Evolutionary conservation across 2,888 invertebrate genomes (phyloP).

Genomic region (Ochropleura leucogaster): DNA sequence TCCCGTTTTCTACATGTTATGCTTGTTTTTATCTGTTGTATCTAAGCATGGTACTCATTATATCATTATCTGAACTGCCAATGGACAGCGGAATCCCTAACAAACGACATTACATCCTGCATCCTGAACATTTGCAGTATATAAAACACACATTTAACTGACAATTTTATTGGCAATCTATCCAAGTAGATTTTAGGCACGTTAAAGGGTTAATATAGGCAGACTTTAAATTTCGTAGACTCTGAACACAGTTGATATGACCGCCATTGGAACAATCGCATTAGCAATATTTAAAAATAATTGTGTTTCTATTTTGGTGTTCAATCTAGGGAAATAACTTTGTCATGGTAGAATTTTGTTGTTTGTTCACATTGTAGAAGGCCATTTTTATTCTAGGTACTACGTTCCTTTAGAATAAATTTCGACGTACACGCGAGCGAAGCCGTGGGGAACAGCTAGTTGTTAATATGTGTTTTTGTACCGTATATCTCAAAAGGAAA

Average conservation of each 20-base stretch:
- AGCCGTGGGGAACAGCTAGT: too few species aligned
- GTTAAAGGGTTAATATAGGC: not conserved
- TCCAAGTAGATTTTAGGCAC: not conserved
- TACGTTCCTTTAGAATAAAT: too few species aligned
- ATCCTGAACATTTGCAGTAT: not conserved
- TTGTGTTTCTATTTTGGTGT: too few species aligned
- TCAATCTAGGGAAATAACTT: too few species aligned
- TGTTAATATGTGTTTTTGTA: too few species aligned
- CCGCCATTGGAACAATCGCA: too few species aligned
- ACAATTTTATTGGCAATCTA: too few species aligned
- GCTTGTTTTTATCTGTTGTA: conserved; percentile 54
- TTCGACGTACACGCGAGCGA: too few species aligned
- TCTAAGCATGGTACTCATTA: conserved; percentile 43
- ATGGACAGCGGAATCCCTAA: conserved; percentile 23
- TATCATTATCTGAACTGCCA: conserved; percentile 44
- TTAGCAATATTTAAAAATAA: too few species aligned
- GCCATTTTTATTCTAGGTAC: too few species aligned
- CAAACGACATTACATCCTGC: conserved; percentile 24
- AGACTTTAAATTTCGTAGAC: not conserved
- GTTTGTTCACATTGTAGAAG: too few species aligned
- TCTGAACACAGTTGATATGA: not conserved
- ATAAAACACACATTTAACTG: not conserved
- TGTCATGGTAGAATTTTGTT: too few species aligned
- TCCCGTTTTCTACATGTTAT: conserved; percentile 56
- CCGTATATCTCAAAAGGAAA: conserved; percentile 1